Evolutionary conservation across 2,797 vertebrate genomes (phyloP).

Genomic region (Clarias laeviceps): DNA sequence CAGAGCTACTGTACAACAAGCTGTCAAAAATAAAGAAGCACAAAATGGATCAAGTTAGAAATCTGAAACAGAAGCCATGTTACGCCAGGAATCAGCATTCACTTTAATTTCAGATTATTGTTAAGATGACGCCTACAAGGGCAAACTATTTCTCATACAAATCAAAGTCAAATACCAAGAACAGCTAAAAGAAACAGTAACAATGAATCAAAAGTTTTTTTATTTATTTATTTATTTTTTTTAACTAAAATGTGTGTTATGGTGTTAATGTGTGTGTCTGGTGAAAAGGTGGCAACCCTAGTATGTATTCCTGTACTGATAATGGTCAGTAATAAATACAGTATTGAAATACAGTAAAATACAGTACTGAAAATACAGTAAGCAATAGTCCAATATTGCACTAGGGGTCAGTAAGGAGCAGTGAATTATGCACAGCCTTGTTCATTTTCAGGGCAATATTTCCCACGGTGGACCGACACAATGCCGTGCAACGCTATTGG

Average conservation of each 20-base stretch:
- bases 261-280: background rate
- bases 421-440: slow-evolving; percentile 6
- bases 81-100: background rate
- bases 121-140: background rate
- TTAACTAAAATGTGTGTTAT: too few relatives aligned
- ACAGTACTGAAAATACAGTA: background rate
- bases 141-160: background rate
- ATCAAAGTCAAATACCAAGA: too few relatives aligned
- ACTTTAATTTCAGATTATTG: background rate
- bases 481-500: slow-evolving; percentile 13
- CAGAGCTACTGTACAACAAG: background rate
- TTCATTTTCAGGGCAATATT: slow-evolving; percentile 20
- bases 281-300: slow-evolving; percentile 1
- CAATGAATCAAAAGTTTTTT: background rate
- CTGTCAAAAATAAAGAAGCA: background rate
- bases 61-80: background rate
- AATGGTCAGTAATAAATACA: too few relatives aligned
- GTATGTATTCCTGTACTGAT: background rate
- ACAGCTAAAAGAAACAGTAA: background rate
- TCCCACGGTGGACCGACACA: background rate
- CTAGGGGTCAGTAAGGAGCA: slow-evolving; percentile 50
- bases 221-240: too few relatives aligned
- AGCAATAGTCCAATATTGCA: slow-evolving; percentile 49
- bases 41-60: background rate
- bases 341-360: background rate